These are phyloP conservation scores for Pseudomugil tenellus DNA, from an alignment of 2,797 vertebrate genomes.

Conservation along the genomic window DNA sequence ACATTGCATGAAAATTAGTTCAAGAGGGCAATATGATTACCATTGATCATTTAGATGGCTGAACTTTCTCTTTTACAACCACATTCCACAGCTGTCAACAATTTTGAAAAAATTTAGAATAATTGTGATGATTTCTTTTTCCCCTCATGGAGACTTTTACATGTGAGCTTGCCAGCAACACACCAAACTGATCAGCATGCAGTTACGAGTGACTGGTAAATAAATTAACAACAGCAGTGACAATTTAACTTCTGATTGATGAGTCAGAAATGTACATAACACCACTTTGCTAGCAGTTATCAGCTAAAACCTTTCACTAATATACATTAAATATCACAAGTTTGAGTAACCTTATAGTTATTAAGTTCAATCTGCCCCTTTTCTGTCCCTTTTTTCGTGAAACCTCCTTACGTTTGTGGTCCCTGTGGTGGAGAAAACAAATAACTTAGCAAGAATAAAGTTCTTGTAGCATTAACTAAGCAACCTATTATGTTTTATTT, in stretches of 20 bases:
- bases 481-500: neutral
- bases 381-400: neutral
- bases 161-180: constrained; percentile 39
- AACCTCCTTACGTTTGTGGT: too few relatives aligned
- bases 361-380: neutral
- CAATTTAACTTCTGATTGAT: constrained; percentile 32
- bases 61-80: constrained; percentile 45
- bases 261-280: constrained; percentile 24
- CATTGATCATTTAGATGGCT: constrained; percentile 46
- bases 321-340: neutral
- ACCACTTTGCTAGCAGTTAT: constrained; percentile 7
- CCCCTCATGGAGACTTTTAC: constrained; percentile 20
- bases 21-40: constrained; percentile 24
- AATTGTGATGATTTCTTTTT: constrained; percentile 40
- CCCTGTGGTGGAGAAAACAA: too few relatives aligned
- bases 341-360: neutral
- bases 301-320: constrained; percentile 11
- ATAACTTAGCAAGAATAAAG: too few relatives aligned
- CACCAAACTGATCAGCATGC: constrained; percentile 40
- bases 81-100: constrained; percentile 69
- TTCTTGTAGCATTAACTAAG: neutral
- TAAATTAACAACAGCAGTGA: constrained; percentile 57
- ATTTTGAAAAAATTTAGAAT: constrained; percentile 60
- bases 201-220: constrained; percentile 40
- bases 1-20: constrained; percentile 18